phyloP scores from a whole-genome alignment of 2,113 vertebrate species.

The Malurus elegans region DNA sequence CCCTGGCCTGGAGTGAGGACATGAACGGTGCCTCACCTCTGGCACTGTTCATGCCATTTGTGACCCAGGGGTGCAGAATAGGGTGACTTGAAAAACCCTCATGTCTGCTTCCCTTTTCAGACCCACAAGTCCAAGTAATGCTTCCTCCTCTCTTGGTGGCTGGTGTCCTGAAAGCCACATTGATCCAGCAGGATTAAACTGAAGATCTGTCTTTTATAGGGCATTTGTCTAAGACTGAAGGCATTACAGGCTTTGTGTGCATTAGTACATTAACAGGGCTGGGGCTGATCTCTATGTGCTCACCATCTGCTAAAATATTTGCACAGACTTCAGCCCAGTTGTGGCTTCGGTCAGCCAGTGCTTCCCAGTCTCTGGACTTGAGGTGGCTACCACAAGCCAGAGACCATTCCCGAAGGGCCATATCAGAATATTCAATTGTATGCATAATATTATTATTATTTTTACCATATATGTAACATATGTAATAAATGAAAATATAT shows the following conservation, averaged over 20 bases:
- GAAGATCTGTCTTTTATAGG: not conserved
- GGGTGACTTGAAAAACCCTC: not conserved
- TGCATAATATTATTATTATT: not conserved
- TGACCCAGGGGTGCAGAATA: not conserved
- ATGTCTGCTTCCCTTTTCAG: not conserved
- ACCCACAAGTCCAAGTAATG: not conserved
- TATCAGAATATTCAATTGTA: not conserved
- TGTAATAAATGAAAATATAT: not conserved
- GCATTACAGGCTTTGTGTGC: not conserved
- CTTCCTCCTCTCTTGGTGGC: not conserved
- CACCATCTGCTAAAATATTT: not conserved
- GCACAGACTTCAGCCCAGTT: not conserved
- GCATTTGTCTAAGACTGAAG: not conserved
- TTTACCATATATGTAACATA: not conserved
- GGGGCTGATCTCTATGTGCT: not conserved
- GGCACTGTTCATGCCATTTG: fast-evolving
- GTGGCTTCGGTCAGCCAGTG: not conserved
- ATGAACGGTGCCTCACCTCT: fast-evolving
- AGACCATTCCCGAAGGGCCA: not conserved
- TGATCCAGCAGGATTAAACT: not conserved
- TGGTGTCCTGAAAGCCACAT: not conserved
- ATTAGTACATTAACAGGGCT: not conserved
- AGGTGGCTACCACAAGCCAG: not conserved
- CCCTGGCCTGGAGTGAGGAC: not conserved
- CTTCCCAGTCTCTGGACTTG: not conserved